Evolutionary conservation across 2,888 invertebrate species (phyloP).

Genomic region (Scaptomyza parva): DNA sequence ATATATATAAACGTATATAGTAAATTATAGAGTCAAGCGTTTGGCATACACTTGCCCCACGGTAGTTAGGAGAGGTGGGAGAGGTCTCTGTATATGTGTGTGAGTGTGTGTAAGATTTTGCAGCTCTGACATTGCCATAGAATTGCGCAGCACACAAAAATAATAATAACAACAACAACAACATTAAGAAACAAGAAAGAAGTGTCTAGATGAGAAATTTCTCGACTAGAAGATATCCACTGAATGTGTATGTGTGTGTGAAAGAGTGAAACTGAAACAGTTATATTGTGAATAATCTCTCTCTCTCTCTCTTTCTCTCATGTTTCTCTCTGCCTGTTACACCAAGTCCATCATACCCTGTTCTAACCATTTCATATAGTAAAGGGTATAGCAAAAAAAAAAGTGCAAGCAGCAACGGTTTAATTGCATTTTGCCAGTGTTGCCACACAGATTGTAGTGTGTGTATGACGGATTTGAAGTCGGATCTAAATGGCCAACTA

Average conservation of each 20-base stretch:
- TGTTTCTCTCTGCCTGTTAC: too few species aligned
- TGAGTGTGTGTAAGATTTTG: background rate
- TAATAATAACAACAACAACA: too few species aligned
- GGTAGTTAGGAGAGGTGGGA: background rate
- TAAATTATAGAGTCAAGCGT: slow-evolving; percentile 24
- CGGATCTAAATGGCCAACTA: slow-evolving; percentile 47
- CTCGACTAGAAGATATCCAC: background rate
- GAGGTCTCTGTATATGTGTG: background rate
- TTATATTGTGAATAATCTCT: too few species aligned
- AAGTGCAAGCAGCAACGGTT: slow-evolving; percentile 34
- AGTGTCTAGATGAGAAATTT: background rate
- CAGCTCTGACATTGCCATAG: slow-evolving; percentile 33
- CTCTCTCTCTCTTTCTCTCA: too few species aligned
- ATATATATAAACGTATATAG: background rate
- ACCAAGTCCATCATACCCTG: too few species aligned
- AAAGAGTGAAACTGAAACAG: too few species aligned
- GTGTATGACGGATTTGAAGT: slow-evolving; percentile 18
- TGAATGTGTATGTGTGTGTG: too few species aligned
- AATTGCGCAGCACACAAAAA: slow-evolving; percentile 50
- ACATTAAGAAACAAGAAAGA: slow-evolving; percentile 4
- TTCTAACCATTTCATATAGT: too few species aligned
- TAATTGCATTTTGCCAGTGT: slow-evolving; percentile 52
- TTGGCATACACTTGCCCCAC: slow-evolving; percentile 2
- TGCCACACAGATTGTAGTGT: slow-evolving; percentile 43
- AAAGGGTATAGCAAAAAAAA: background rate